phyloP scores from a whole-genome alignment of 2,113 vertebrate species.

The Jacana jacana region DNA sequence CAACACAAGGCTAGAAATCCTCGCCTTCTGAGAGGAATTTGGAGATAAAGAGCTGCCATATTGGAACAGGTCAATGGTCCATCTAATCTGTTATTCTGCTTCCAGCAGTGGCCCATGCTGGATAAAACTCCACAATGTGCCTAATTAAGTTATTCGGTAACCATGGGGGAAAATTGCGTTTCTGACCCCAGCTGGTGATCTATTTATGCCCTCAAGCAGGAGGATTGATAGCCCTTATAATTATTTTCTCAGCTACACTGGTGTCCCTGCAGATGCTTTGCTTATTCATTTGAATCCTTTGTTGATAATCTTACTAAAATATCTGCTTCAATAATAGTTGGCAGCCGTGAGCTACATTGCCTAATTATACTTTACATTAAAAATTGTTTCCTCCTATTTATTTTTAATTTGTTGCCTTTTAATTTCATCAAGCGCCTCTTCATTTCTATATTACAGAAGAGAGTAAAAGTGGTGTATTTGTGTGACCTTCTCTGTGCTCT shows the following conservation, averaged over 20 bases:
- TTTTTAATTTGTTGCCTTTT: conserved; percentile 48
- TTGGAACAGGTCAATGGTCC: conserved; percentile 52
- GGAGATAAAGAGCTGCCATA: conserved; percentile 1
- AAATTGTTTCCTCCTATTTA: conserved; percentile 31
- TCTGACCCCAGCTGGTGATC: conserved; percentile 73
- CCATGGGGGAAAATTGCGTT: conserved; percentile 38
- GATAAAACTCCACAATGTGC: conserved; percentile 32
- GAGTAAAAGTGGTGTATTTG: background rate
- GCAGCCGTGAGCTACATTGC: background rate
- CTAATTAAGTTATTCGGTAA: conserved; percentile 64
- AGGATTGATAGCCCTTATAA: conserved; percentile 69
- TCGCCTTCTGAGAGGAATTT: background rate
- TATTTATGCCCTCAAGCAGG: conserved; percentile 70
- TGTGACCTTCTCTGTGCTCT: background rate
- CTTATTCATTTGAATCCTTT: conserved; percentile 54
- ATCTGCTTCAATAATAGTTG: conserved; percentile 27
- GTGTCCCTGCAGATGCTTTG: conserved; percentile 35
- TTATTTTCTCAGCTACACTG: conserved; percentile 61
- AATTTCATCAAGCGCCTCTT: conserved; percentile 1
- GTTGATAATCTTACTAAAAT: conserved; percentile 50
- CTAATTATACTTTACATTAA: conserved; percentile 53
- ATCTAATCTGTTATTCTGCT: conserved; percentile 49
- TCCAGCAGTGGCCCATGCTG: conserved; percentile 41
- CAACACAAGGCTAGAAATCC: background rate
- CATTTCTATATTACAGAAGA: background rate